phyloP scores from a whole-genome alignment of 2,113 vertebrate species.

The Syngnathus floridae region DNA sequence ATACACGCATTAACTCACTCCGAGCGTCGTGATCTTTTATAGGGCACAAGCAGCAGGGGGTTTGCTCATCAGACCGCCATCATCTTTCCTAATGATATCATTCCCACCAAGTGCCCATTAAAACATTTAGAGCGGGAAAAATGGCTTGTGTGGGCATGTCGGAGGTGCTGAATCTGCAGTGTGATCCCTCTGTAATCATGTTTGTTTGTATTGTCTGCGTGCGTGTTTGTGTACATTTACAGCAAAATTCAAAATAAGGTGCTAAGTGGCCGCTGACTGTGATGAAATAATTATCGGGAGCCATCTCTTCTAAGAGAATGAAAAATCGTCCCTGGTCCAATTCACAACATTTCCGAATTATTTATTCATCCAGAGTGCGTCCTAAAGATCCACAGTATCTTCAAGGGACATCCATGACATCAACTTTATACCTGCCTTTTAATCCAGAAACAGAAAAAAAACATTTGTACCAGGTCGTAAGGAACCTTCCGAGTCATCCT shows the following conservation, averaged over 20 bases:
- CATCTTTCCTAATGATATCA: conserved; percentile 53
- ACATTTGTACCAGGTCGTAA: conserved; percentile 38
- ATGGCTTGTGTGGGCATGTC: conserved; percentile 24
- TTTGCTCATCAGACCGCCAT: conserved; percentile 59
- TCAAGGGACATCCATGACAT: conserved; percentile 40
- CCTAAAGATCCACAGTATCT: conserved; percentile 38
- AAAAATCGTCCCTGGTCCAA: conserved; percentile 57
- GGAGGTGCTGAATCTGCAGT: conserved; percentile 21
- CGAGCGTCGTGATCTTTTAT: conserved; percentile 35
- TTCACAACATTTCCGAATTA: conserved; percentile 47
- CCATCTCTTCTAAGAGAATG: conserved; percentile 68
- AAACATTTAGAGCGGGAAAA: conserved; percentile 48
- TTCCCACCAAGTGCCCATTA: conserved; percentile 50
- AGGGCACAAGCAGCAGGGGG: conserved; percentile 35
- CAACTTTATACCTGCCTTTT: conserved; percentile 41
- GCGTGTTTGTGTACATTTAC: background rate
- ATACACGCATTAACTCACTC: conserved; percentile 21
- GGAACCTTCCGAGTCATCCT: conserved; percentile 11
- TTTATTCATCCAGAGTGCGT: conserved; percentile 61
- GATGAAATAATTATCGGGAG: conserved; percentile 66
- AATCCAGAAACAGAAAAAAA: conserved; percentile 24
- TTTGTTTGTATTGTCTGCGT: background rate
- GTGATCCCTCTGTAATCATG: background rate
- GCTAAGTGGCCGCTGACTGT: conserved; percentile 36
- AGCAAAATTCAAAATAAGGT: conserved; percentile 17